Conservation (phyloP, 2,888 invertebrate species). For the Patella pellucida region DNA sequence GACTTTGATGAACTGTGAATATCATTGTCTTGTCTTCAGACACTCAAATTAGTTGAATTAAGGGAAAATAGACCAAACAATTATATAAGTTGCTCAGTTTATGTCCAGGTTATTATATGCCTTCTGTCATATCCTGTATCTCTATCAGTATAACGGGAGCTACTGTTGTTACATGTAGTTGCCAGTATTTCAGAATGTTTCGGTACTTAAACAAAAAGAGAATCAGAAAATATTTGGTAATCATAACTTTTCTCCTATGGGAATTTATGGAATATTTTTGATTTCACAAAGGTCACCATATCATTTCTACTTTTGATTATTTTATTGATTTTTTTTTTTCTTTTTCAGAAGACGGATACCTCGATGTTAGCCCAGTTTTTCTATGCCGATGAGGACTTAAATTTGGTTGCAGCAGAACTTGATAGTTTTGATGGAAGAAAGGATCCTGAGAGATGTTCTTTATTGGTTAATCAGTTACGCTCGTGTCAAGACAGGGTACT, state of each 20-base stretch:
- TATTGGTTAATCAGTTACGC: slow-evolving; percentile 92
- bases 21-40: too few species aligned
- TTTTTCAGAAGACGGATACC: slow-evolving; percentile 77
- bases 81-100: too few species aligned
- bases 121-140: too few species aligned
- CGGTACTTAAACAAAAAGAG: slow-evolving; percentile 20
- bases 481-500: slow-evolving; percentile 83
- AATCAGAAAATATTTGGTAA: slow-evolving; percentile 10
- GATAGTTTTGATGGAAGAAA: slow-evolving; percentile 99
- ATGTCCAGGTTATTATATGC: too few species aligned
- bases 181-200: slow-evolving; percentile 17
- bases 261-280: neutral
- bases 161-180: neutral
- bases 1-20: too few species aligned
- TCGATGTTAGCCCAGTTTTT: slow-evolving; percentile 96
- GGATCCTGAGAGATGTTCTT: slow-evolving; percentile 96
- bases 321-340: slow-evolving; percentile 6
- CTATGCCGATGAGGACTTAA: slow-evolving; percentile 96
- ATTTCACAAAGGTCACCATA: too few species aligned
- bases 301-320: neutral
- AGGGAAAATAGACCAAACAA: too few species aligned
- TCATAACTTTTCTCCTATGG: neutral
- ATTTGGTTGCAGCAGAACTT: slow-evolving; percentile 93
- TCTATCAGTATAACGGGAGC: too few species aligned
- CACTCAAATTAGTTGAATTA: too few species aligned